Evolutionary conservation across 2,888 invertebrate species (phyloP).

Genomic region (Theristus sp.): DNA sequence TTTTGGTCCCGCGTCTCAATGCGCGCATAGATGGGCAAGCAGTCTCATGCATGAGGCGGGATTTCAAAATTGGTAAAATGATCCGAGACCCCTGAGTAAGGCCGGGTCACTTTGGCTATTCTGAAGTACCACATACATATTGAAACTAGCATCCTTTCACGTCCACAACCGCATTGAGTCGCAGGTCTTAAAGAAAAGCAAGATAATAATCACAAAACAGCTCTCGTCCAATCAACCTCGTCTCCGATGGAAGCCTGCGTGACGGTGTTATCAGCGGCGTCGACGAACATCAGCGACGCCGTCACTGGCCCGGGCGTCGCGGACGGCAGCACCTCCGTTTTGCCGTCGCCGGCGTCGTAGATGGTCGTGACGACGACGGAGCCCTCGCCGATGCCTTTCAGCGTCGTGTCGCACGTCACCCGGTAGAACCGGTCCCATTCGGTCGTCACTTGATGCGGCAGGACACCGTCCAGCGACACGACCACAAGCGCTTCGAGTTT

Average conservation of each 20-base stretch:
- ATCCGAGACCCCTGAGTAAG: no score
- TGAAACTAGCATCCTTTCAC: no score
- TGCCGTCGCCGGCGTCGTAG: constrained; percentile 22
- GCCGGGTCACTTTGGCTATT: no score
- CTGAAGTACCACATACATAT: no score
- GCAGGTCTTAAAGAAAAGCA: neutral
- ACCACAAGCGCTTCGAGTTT: constrained; percentile 29
- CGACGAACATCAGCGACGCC: constrained; percentile 23
- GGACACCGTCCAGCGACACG: constrained; percentile 27
- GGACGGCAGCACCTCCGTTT: constrained; percentile 23
- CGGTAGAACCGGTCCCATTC: constrained; percentile 30
- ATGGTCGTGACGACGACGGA: constrained; percentile 29
- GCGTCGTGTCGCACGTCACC: constrained; percentile 26
- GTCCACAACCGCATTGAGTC: neutral
- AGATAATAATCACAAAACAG: neutral
- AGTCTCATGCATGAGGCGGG: no score
- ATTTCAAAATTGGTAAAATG: neutral
- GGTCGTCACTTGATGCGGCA: constrained; percentile 29
- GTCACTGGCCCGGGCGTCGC: constrained; percentile 29
- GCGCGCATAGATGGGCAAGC: no score
- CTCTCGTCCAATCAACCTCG: constrained; percentile 11
- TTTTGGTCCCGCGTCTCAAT: no score
- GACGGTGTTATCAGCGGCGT: constrained; percentile 21
- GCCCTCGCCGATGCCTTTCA: constrained; percentile 28
- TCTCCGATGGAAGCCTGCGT: constrained; percentile 25